Base-by-base conservation (phyloP, 2,113 vertebrate genomes). In the Trogon melanurus region DNA sequence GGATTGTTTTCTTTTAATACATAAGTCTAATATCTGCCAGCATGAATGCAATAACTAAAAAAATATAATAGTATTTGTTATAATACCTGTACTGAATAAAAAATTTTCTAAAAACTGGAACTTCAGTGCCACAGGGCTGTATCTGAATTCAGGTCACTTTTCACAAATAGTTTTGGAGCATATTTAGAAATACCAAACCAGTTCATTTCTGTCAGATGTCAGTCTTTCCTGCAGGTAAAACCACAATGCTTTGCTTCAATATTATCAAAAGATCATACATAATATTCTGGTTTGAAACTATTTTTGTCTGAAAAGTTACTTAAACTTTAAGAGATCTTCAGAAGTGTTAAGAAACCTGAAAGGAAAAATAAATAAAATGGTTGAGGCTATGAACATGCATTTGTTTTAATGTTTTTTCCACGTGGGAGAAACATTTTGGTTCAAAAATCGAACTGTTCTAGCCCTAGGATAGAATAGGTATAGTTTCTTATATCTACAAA, bases 1-100 rank as follows among this genome's bases (percentile, higher is more conserved):
- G 26, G 11, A 36, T 32, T 10, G 0, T 0, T 16, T n/a, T 26
- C 34, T 44, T 54, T 41, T 3, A 34, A n/a, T 70, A 62, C 64
- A 7, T 29, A 26, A 17, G 3, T 62, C 41, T 61, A 51, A 38
- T 22, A 41, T 66, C 66, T 82, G 26, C 23, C 12, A 61, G 27
- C 85, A 22, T 23, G 15, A 82, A 66, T 20, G 18, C 29, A 80
- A 13, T 47, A 51, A 19, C 71, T 74, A 30, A 41, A 66, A 61
- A 83, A 69, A 47, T 10, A 3, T 21, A 36, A 25, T 22, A 32
- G 44, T 29, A 26, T 51, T 83, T 54, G 10, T 79, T 64, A 9
- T 26, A 62, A 45, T 62, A 56, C 22, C 82, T 48, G 32, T 19
- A 7, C 18, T 74, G 50, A 79, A 65, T 48, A 79, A 53, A 10